A percentile compares a stretch with the other conserved stretches of the same genome.
Conservation (phyloP, 2,888 invertebrate species). For the Augiades crinisus region DNA sequence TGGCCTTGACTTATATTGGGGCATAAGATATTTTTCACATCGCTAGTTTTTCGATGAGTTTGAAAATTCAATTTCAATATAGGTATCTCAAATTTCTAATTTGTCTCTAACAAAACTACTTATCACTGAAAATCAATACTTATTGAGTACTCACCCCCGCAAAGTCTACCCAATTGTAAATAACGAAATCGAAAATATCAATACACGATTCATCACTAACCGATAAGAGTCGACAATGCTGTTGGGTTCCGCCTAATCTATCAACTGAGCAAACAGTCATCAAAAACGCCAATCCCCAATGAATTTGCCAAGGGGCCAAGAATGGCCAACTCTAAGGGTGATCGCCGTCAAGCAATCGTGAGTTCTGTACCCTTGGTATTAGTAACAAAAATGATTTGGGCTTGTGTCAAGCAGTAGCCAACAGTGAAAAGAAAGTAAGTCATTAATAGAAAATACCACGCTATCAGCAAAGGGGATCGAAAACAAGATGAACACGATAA, state of each 20-base stretch:
- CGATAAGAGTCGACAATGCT: constrained; percentile 15
- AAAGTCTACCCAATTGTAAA: constrained; percentile 4
- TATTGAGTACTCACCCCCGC: too few species aligned
- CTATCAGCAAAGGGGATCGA: constrained; percentile 62
- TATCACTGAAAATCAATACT: too few species aligned
- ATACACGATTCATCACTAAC: constrained; percentile 20
- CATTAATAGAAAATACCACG: constrained; percentile 70
- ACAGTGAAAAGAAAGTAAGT: constrained; percentile 46
- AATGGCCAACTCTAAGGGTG: neutral
- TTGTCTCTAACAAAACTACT: too few species aligned
- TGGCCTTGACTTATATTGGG: too few species aligned
- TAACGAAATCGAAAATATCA: constrained; percentile 21
- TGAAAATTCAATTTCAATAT: too few species aligned
- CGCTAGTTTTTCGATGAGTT: too few species aligned
- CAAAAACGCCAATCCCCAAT: constrained; percentile 9
- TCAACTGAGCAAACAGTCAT: constrained; percentile 28
- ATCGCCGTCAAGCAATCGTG: neutral
- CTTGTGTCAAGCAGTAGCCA: neutral
- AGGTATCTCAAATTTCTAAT: too few species aligned
- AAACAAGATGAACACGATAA: constrained; percentile 49
- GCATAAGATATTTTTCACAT: too few species aligned
- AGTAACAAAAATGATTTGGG: neutral
- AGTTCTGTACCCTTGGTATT: neutral
- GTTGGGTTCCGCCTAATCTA: constrained; percentile 27
- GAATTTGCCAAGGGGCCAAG: constrained; percentile 11